Conservation (phyloP, 2,113 vertebrate species). For the Apodemus sylvaticus region DNA sequence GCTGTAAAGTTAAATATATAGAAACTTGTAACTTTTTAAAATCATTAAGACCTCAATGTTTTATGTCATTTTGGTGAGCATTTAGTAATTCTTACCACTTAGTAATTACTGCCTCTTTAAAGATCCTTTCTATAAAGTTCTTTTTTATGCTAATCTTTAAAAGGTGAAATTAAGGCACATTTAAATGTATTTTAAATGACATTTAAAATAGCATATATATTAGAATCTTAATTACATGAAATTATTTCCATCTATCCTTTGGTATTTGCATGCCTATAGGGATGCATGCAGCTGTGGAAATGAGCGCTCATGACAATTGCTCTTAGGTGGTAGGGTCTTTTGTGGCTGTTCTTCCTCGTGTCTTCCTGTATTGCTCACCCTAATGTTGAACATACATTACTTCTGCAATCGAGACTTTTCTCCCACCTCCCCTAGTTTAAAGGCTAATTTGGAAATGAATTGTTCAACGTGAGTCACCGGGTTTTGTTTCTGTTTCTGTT, state of each 20-base stretch:
- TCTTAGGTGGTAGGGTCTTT: not conserved
- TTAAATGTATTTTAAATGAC: slow-evolving; percentile 43
- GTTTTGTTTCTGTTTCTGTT: too few species aligned
- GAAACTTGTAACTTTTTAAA: slow-evolving; percentile 31
- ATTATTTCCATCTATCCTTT: slow-evolving; percentile 14
- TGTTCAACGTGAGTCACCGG: not conserved
- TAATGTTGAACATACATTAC: not conserved
- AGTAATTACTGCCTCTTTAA: slow-evolving; percentile 53
- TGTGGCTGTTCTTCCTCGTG: not conserved
- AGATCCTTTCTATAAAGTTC: slow-evolving; percentile 34
- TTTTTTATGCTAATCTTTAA: slow-evolving; percentile 48
- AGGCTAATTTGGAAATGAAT: not conserved
- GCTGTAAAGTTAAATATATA: slow-evolving; percentile 19
- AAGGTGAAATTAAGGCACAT: slow-evolving; percentile 55
- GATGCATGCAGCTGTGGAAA: not conserved
- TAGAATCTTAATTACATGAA: slow-evolving; percentile 41
- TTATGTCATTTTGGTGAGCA: slow-evolving; percentile 32
- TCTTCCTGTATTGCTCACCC: not conserved
- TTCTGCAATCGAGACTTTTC: not conserved
- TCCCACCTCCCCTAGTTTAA: not conserved
- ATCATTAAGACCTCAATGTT: slow-evolving; percentile 39
- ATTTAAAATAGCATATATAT: slow-evolving; percentile 57
- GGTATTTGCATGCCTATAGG: slow-evolving; percentile 24
- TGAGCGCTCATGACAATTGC: not conserved
- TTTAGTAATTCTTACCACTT: slow-evolving; percentile 46